Base-by-base conservation (phyloP, 2,113 vertebrate species). In the Amphiprion percula region DNA sequence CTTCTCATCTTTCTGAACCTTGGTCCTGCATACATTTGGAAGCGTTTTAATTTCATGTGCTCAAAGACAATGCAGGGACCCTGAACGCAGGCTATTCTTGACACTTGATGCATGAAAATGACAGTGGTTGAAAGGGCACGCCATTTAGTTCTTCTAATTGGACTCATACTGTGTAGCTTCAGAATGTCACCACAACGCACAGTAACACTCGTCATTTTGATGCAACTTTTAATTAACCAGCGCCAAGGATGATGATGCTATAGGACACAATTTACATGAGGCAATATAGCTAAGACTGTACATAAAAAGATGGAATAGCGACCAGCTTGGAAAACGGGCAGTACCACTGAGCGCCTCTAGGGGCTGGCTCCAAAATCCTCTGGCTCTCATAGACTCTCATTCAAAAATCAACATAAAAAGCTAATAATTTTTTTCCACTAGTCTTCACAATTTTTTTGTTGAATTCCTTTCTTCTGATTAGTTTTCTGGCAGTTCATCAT, bases 91-190 rank as follows among this genome's bases (percentile, higher is more conserved):
- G 10, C 52, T 72, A 6, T 10, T 53, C 14, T 58, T 80, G 75
- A 77, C 81, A 74, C 68, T 77, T 81, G 82, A 85, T 79, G 70
- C 61, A 84, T 85, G 68, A 41, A 87, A 69, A 87, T 82, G 44
- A 73, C 75, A 41, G 75, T 37, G 60, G 71, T 65, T 87, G 11
- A 89, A 89, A 87, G 86, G 74, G 67, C 68, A 77, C 16, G 79
- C 63, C 78, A 77, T 83, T 83, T 66, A 68, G 28, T 74, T 76
- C 47, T 46, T 41, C 62, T 78, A 85, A 81, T 81, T 79, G 55
- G 76, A 67, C 62, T 30, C 53, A 49, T 71, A 41, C 67, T 54
- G 70, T 72, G 74, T 53, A 62, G 70, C 52, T 64, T 60, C 37
- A 63, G 50, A 86, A 82, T 86, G 78, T 82, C 77, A 82, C 53